Evolutionary conservation across 2,888 invertebrate genomes (phyloP).

Genomic region (Mycalesis mineus): DNA sequence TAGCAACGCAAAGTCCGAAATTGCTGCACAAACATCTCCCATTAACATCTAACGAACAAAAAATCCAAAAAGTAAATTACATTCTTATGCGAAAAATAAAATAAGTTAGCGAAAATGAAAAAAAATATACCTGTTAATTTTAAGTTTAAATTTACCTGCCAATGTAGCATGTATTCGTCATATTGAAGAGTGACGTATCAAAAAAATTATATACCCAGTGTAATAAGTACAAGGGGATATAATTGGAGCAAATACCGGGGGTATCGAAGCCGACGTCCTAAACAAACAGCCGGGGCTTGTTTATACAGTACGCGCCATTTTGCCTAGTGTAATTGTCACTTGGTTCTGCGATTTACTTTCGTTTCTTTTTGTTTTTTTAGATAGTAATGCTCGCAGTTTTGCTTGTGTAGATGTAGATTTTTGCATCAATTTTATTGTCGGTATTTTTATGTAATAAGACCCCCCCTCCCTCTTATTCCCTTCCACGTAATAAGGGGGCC

Average conservation of each 20-base stretch:
- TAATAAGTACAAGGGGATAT: constrained; percentile 34
- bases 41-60: too few species aligned
- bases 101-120: too few species aligned
- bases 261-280: constrained; percentile 36
- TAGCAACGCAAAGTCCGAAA: too few species aligned
- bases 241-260: constrained; percentile 38
- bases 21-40: too few species aligned
- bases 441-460: too few species aligned
- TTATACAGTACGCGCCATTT: constrained; percentile 23
- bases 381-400: neutral
- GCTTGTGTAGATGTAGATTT: neutral
- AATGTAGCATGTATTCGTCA: constrained; percentile 23
- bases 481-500: too few species aligned
- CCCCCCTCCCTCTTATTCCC: too few species aligned
- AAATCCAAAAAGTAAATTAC: too few species aligned
- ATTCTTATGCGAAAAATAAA: too few species aligned
- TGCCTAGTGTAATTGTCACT: constrained; percentile 19
- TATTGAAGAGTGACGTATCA: constrained; percentile 1
- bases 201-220: constrained; percentile 28
- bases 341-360: constrained; percentile 6
- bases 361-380: neutral
- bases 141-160: constrained; percentile 17
- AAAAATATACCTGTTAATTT: neutral
- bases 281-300: constrained; percentile 33
- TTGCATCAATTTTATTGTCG: too few species aligned